A percentile compares a stretch with the other conserved stretches of the same genome.
phyloP scores from a whole-genome alignment of 2,113 vertebrate species.

The Mus pahari region DNA sequence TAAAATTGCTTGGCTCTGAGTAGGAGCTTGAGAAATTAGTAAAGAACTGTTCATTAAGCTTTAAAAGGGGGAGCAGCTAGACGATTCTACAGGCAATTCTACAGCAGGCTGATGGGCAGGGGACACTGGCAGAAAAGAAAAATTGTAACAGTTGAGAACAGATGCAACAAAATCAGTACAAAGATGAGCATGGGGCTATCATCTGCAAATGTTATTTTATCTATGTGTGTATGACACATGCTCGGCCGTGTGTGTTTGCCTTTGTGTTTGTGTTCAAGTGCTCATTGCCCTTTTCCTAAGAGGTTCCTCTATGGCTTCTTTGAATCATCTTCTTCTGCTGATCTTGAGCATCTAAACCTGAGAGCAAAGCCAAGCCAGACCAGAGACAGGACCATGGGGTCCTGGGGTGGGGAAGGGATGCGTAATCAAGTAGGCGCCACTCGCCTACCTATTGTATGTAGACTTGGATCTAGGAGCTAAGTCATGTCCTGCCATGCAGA shows the following conservation, averaged over 20 bases:
- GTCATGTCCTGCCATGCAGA: neutral
- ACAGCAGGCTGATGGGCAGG: neutral
- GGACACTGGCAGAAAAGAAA: neutral
- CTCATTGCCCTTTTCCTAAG: neutral
- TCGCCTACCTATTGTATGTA: neutral
- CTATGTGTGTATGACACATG: neutral
- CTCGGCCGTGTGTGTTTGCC: neutral
- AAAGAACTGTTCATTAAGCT: conserved; percentile 26
- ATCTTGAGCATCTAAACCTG: neutral
- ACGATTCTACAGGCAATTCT: neutral
- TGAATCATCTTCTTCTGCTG: neutral
- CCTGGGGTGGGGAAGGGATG: rapidly evolving
- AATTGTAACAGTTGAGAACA: neutral
- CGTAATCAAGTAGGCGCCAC: neutral
- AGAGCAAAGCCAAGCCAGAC: neutral
- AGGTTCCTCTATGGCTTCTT: neutral
- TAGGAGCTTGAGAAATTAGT: conserved; percentile 1
- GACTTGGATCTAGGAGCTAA: neutral
- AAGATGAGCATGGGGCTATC: neutral
- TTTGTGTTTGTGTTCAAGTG: neutral
- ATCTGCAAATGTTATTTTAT: neutral
- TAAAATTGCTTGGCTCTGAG: conserved; percentile 1
- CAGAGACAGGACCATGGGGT: neutral
- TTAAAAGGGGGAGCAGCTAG: neutral
- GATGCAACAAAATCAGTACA: neutral